Conservation (phyloP, 1,140 invertebrate species). For the Archegozetes longisetosus region DNA sequence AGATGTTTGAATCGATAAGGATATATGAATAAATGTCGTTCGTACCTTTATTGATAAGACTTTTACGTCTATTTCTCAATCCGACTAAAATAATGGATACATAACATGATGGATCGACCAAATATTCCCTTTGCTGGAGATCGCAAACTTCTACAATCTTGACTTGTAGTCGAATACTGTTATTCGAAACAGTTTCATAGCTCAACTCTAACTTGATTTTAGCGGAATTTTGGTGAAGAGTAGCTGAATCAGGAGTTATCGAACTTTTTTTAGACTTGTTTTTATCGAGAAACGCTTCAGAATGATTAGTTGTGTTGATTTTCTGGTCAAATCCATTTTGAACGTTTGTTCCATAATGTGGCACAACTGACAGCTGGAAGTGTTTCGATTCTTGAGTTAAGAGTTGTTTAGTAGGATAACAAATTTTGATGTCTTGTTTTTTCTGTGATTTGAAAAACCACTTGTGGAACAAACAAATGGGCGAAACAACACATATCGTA, state of each 20-base stretch:
- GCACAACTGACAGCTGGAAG: constrained; percentile 17
- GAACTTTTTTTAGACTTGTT: neutral
- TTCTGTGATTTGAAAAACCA: constrained; percentile 21
- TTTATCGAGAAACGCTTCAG: neutral
- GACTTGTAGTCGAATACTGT: neutral
- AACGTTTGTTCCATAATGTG: constrained; percentile 3
- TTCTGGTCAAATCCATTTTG: neutral
- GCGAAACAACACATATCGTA: constrained; percentile 32
- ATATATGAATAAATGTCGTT: too few species aligned
- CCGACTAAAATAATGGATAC: constrained; percentile 7
- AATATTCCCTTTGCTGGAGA: constrained; percentile 9
- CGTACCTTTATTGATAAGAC: neutral
- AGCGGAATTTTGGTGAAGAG: neutral
- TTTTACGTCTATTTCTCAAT: constrained; percentile 1
- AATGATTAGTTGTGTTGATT: neutral
- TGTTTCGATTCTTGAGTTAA: constrained; percentile 15
- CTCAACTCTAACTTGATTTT: neutral
- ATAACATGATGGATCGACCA: constrained; percentile 17
- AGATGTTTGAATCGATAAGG: too few species aligned
- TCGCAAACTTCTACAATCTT: constrained; percentile 1
- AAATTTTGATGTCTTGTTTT: neutral
- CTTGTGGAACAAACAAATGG: constrained; percentile 32
- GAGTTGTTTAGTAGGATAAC: neutral
- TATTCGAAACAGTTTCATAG: neutral
- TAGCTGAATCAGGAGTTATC: neutral